Percentiles rank a stretch among this genome's conserved stretches.
Evolutionary conservation across 2,113 vertebrate genomes (phyloP).

Genomic region (Mustelus asterias): DNA sequence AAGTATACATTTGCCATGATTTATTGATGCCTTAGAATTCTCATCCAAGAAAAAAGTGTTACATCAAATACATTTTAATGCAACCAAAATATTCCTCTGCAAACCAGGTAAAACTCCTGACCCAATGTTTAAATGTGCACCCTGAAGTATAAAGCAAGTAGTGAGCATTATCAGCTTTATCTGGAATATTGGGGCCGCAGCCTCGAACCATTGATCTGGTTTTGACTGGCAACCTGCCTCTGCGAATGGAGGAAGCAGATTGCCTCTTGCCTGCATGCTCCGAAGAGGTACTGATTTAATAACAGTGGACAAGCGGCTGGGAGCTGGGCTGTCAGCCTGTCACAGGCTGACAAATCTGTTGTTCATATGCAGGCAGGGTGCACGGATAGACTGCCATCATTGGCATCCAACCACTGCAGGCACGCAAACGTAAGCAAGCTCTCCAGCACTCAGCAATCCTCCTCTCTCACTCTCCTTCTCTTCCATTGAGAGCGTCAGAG

Average conservation of each 20-base stretch:
- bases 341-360: constrained; percentile 91
- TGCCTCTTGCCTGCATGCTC: constrained; percentile 68
- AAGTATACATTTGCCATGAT: neutral
- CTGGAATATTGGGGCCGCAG: constrained; percentile 60
- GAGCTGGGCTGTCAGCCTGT: constrained; percentile 89
- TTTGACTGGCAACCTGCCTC: constrained; percentile 66
- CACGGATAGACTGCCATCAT: constrained; percentile 55
- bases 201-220: constrained; percentile 58
- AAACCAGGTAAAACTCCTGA: neutral
- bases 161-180: constrained; percentile 56
- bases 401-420: constrained; percentile 53
- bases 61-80: neutral
- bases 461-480: neutral
- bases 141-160: constrained; percentile 51
- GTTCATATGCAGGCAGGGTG: constrained; percentile 81
- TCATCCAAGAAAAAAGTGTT: neutral
- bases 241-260: constrained; percentile 62
- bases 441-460: constrained; percentile 29
- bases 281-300: constrained; percentile 81
- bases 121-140: constrained; percentile 48
- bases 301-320: constrained; percentile 92
- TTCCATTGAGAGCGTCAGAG: constrained; percentile 17
- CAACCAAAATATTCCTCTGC: neutral
- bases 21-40: neutral
- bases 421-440: constrained; percentile 34